Evolutionary conservation across 2,797 vertebrate species (phyloP).

Genomic region (Percopsis omiscomaycus): DNA sequence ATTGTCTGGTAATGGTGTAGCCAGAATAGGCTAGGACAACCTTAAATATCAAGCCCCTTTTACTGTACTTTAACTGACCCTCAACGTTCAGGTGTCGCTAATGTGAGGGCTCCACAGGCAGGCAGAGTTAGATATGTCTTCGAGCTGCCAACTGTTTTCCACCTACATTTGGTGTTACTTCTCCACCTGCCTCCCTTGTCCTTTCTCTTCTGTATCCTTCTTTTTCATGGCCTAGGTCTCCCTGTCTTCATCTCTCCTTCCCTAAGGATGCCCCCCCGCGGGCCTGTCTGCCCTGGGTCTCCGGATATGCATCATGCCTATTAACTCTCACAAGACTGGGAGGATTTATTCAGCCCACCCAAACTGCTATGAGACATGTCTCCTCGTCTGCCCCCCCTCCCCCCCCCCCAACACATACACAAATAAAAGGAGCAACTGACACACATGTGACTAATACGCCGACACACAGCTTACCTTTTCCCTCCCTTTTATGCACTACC

Average conservation of each 20-base stretch:
- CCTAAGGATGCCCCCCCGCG: background rate
- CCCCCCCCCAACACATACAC: slow-evolving; percentile 9
- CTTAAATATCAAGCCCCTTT: too few species aligned
- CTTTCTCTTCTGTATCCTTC: slow-evolving; percentile 14
- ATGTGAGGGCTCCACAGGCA: background rate
- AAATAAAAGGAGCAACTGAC: slow-evolving; percentile 4
- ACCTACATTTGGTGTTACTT: background rate
- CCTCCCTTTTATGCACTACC: background rate
- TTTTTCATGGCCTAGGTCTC: slow-evolving; percentile 4
- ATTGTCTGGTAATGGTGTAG: too few species aligned
- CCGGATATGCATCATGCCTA: slow-evolving; percentile 54
- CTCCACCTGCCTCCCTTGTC: slow-evolving; percentile 1
- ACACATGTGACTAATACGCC: slow-evolving; percentile 6
- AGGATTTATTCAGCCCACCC: slow-evolving; percentile 61
- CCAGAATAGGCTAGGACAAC: too few species aligned
- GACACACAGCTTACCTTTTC: background rate
- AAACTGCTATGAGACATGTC: slow-evolving; percentile 50
- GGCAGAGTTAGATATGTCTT: slow-evolving; percentile 5
- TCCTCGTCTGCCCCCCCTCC: slow-evolving; percentile 8
- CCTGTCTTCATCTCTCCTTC: slow-evolving; percentile 15
- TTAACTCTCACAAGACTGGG: slow-evolving; percentile 44
- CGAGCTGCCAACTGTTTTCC: too few species aligned
- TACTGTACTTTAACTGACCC: too few species aligned
- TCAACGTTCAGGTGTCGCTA: too few species aligned
- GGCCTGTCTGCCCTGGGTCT: slow-evolving; percentile 33